Evolutionary conservation across 2,113 vertebrate species (phyloP).

Genomic region (Montifringilla adamsi): DNA sequence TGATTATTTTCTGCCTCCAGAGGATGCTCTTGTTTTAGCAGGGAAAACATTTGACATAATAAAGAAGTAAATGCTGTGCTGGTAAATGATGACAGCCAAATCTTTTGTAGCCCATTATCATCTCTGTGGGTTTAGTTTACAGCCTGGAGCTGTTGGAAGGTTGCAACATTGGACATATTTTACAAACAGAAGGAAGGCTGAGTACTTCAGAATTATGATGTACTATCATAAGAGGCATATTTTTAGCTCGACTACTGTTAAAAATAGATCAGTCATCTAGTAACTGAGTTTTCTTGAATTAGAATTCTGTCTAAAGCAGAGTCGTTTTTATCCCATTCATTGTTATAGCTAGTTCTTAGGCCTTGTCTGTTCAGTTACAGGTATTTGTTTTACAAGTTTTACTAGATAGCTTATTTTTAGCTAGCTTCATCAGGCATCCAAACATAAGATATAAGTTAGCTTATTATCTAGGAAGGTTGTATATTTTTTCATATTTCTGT

Average conservation of each 20-base stretch:
- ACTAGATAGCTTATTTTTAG: neutral
- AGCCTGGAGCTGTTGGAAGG: slow-evolving; percentile 27
- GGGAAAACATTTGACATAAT: slow-evolving; percentile 33
- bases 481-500: neutral
- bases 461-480: neutral
- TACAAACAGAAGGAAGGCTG: neutral
- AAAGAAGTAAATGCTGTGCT: slow-evolving; percentile 19
- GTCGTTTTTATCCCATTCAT: neutral
- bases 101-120: slow-evolving; percentile 15
- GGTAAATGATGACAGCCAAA: slow-evolving; percentile 1
- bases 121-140: slow-evolving; percentile 24
- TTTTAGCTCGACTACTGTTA: neutral
- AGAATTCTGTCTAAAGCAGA: neutral
- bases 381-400: neutral
- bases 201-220: neutral
- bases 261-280: neutral
- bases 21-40: slow-evolving; percentile 44
- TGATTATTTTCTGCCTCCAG: slow-evolving; percentile 45
- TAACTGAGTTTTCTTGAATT: neutral
- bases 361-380: neutral
- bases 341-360: neutral
- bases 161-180: slow-evolving; percentile 18
- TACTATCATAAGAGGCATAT: neutral
- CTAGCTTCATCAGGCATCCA: neutral
- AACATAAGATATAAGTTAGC: neutral